These are phyloP conservation scores for Bombus waltoni DNA, from an alignment of 1,140 invertebrate species.

Conservation along the genomic window DNA sequence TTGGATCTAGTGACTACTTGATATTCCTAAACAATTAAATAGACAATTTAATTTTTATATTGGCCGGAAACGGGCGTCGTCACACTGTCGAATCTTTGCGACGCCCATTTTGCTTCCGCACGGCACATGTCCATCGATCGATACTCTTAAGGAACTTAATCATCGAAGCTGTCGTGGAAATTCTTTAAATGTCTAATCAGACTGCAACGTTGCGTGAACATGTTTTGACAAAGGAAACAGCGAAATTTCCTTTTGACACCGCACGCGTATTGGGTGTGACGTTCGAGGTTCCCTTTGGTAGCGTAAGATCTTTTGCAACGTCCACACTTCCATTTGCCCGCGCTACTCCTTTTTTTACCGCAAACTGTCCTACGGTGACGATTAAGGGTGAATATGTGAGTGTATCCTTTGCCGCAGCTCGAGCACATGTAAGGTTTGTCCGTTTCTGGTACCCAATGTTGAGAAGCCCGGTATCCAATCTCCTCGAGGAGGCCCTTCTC, in stretches of 20 bases:
- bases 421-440: constrained; percentile 61
- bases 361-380: constrained; percentile 61
- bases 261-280: constrained; percentile 80
- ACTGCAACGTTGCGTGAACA: constrained; percentile 68
- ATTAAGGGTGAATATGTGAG: constrained; percentile 52
- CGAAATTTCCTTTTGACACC: constrained; percentile 75
- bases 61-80: neutral
- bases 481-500: neutral
- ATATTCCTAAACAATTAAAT: neutral
- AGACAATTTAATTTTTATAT: neutral
- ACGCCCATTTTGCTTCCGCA: neutral
- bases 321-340: constrained; percentile 52
- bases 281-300: constrained; percentile 72
- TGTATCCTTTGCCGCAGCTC: constrained; percentile 52
- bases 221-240: constrained; percentile 76
- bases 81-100: neutral
- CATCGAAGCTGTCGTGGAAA: constrained; percentile 47
- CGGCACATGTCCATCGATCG: neutral
- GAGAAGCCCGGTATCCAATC: neutral
- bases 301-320: constrained; percentile 65
- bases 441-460: constrained; percentile 26
- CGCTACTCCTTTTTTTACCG: constrained; percentile 51
- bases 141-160: neutral
- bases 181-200: constrained; percentile 58
- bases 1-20: neutral